Percentiles rank a stretch among this genome's conserved stretches.
These are phyloP conservation scores for Apantesis nais DNA, from an alignment of 2,888 invertebrate genomes.

Conservation along the genomic window DNA sequence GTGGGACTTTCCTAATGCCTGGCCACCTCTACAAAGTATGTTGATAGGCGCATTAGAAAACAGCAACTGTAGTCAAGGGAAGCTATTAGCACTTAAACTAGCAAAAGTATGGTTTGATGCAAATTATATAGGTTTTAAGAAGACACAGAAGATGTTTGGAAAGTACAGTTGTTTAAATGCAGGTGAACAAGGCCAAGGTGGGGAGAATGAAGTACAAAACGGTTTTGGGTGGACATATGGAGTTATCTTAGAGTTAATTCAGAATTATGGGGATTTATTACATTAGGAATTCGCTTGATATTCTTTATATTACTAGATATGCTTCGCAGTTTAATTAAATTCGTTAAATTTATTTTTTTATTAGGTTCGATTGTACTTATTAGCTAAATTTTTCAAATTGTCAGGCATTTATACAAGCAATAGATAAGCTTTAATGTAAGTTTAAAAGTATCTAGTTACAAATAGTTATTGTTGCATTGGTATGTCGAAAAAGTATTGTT, in stretches of 20 bases:
- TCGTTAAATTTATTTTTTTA: no score
- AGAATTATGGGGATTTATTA: conserved; percentile 77
- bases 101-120: conserved; percentile 90
- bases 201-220: conserved; percentile 90
- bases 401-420: neutral
- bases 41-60: conserved; percentile 89
- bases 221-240: conserved; percentile 94
- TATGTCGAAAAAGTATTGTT: neutral
- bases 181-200: conserved; percentile 90
- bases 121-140: conserved; percentile 86
- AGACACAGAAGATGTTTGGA: conserved; percentile 89
- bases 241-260: conserved; percentile 87
- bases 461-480: no score
- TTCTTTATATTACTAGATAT: neutral
- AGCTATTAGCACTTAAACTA: conserved; percentile 86
- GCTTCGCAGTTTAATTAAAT: no score
- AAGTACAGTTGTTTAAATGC: conserved; percentile 88
- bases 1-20: conserved; percentile 94
- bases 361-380: no score
- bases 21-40: conserved; percentile 93
- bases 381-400: no score
- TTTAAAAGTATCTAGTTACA: neutral
- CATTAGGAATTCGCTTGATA: neutral
- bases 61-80: conserved; percentile 86
- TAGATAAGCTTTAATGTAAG: neutral